Base-by-base conservation (phyloP, 2,797 vertebrate genomes). In the Argentina silus region DNA sequence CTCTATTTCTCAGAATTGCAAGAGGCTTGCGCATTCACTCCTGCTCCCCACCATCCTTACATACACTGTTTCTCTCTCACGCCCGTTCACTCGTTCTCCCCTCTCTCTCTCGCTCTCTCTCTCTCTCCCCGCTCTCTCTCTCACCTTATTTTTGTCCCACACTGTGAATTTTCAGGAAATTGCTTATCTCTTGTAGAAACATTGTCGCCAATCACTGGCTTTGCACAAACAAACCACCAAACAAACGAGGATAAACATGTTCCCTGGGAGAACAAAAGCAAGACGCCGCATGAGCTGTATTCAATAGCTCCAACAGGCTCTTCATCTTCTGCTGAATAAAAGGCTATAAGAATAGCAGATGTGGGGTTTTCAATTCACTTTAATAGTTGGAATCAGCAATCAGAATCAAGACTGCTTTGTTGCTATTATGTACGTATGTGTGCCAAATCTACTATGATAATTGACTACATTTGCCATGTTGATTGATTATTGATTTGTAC, bases 1-100 rank as follows among this genome's bases (percentile, higher is more conserved):
- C 10, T 78, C 75, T 81, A 44, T 55, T 87, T 89, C 84, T 86
- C 88, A 89, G 85, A 70, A 81, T 87, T 84, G 78, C 82, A 86
- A 80, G 69, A 82, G 77, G 59, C 59, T 59, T 12, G 62, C 76
- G 85, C 80, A 67, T 66, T 81, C 76, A 43, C 68, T 82, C 74
- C 76, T 79, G 68, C 74, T 70, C 63, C 61, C 27, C 51, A 42
- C 4, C 78, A 76, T 82, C 68, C 15, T 61, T 63, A 0, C n/a
- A 21, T 14, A 15, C 0, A 0, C 44, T 53, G n/a, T 36, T 36
- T 36, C 27, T 36, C 27, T 36, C 27, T 36, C 27, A 50, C 15
- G n/a, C 67, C 76, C 0, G 7, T 23, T 45, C 21, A 65, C 67
- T 65, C 61, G 45, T 59, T 63, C 1, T 19, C 27, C 12, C n/a